These are phyloP conservation scores for Tachystola acroxantha DNA, from an alignment of 2,888 invertebrate species.

Conservation along the genomic window DNA sequence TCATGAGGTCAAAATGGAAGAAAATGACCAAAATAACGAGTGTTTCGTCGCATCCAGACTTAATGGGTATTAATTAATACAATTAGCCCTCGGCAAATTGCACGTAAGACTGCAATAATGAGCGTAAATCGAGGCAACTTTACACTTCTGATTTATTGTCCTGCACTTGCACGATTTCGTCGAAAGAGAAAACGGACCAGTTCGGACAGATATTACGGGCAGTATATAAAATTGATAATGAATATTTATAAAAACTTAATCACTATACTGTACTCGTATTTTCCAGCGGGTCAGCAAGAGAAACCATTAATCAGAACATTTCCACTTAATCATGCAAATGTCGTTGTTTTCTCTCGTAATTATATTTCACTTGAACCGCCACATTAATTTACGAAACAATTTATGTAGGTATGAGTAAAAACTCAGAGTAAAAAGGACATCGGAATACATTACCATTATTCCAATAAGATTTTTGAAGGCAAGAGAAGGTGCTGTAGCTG, in stretches of 20 bases:
- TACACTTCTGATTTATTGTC: slow-evolving; percentile 78
- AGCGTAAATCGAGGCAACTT: slow-evolving; percentile 74
- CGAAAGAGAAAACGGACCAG: slow-evolving; percentile 77
- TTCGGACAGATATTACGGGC: slow-evolving; percentile 65
- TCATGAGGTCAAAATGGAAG: slow-evolving; percentile 33
- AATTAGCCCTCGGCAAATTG: slow-evolving; percentile 75
- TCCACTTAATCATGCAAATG: slow-evolving; percentile 61
- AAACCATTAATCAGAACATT: slow-evolving; percentile 69
- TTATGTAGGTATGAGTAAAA: no score
- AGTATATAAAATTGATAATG: slow-evolving; percentile 71
- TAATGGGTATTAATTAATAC: slow-evolving; percentile 75
- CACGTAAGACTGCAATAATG: slow-evolving; percentile 72
- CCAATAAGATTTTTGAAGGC: no score
- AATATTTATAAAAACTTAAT: slow-evolving; percentile 75
- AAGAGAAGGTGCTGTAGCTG: no score
- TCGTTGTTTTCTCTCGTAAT: slow-evolving; percentile 43
- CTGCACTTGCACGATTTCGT: slow-evolving; percentile 70
- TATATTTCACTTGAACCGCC: slow-evolving; percentile 42
- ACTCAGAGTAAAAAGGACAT: no score
- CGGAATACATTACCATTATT: no score
- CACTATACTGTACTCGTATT: slow-evolving; percentile 45
- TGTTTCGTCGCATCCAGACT: slow-evolving; percentile 58
- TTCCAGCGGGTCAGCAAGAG: slow-evolving; percentile 57
- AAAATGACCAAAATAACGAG: slow-evolving; percentile 47
- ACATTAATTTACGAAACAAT: slow-evolving; percentile 20